phyloP scores from a whole-genome alignment of 1,140 invertebrate genomes.

The Ridgeia piscesae region DNA sequence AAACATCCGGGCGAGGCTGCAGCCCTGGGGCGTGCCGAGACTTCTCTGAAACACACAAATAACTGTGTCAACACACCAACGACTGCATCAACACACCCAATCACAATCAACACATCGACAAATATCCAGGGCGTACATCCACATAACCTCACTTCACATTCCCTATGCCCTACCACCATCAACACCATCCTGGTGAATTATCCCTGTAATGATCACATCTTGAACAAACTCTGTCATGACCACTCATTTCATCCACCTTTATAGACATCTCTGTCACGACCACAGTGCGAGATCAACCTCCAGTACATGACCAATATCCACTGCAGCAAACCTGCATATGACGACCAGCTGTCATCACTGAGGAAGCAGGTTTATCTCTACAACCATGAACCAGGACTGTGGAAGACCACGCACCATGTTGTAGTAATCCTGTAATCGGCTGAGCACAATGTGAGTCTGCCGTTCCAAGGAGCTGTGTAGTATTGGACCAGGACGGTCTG shows the following conservation, averaged over 20 bases:
- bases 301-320: background rate
- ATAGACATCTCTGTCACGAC: background rate
- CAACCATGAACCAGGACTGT: background rate
- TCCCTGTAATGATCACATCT: background rate
- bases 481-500: background rate
- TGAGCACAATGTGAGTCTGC: background rate
- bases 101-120: background rate
- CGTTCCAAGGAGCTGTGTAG: background rate
- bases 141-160: background rate
- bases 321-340: background rate
- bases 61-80: background rate
- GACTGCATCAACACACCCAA: background rate
- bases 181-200: background rate
- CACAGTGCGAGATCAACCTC: too few relatives aligned
- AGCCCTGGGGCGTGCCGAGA: background rate
- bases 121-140: too few relatives aligned
- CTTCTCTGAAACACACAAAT: background rate
- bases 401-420: background rate
- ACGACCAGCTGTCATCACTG: background rate
- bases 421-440: background rate
- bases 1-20: background rate
- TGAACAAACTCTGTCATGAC: background rate
- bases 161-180: background rate
- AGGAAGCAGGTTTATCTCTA: background rate
- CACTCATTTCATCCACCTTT: background rate